Base-by-base conservation (phyloP, 2,888 invertebrate genomes). In the Pyrocoelia pectoralis region DNA sequence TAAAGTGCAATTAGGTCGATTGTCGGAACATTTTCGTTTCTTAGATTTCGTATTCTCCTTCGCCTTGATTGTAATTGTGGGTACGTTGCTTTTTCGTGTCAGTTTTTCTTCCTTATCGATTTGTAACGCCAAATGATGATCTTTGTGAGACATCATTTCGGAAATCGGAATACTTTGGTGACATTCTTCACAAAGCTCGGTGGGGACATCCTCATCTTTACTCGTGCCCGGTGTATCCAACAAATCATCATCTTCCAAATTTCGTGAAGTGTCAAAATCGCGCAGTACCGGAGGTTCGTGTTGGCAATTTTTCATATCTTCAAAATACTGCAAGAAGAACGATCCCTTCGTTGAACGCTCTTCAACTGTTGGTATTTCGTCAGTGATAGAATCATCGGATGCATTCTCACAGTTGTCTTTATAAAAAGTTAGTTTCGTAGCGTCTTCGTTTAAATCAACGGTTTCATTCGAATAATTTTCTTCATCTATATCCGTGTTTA, bases 121-220 rank as follows among this genome's bases (percentile, higher is more conserved):
- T 72, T 79, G 74, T 65, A 79, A 68, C 55, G 96, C 96, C 76
- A 92, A 86, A 79, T 97, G 96, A 77, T 88, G 94, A 81, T 97
- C 96, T 72, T 85, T 80, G 81, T 96, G 96, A 75, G 93, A 91
- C 0, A 84, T 78, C 71, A 90, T 83, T 63, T 89, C 89, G 65
- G 85, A 84, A 2, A 85, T 69, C 9, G 84, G 78, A 55, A 95
- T 82, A 65, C 78, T 82, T 75, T 87, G 85, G 18, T 86, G 83
- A 80, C 95, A 96, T 75, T 91, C 87, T 0, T 83, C 71, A 80
- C 95, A 96, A 43, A 77, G 80, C 73, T 86, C 83, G 29, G 80
- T 81, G 29, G 77, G 78, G 28, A 78, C 68, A 46, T 71, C 76
- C 1, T 28, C 54, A 65, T 60, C 68, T 55, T 51, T 68, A 24